Evolutionary conservation across 2,888 invertebrate species (phyloP).

Genomic region (Fissipunctia ypsillon): DNA sequence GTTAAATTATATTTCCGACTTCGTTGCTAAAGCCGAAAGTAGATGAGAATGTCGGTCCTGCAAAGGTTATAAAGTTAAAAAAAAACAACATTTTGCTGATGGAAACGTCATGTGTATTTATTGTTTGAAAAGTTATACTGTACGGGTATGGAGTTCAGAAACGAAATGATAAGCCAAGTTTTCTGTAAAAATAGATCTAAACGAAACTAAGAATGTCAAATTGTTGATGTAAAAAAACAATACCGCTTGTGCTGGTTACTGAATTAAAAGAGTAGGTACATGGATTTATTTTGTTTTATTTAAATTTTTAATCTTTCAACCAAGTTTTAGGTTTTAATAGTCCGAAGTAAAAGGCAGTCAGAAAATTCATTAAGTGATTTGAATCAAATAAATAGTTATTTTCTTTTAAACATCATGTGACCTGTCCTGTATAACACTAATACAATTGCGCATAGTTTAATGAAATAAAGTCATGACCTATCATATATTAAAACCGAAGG

Average conservation of each 20-base stretch:
- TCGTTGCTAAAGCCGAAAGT: neutral
- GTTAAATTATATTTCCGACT: neutral
- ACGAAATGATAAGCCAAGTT: slow-evolving; percentile 22
- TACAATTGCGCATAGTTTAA: too few species aligned
- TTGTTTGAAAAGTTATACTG: neutral
- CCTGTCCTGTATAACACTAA: too few species aligned
- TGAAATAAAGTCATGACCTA: too few species aligned
- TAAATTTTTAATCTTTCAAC: too few species aligned
- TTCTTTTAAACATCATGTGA: too few species aligned
- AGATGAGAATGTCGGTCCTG: neutral
- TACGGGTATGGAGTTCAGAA: slow-evolving; percentile 1
- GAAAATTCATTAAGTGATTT: too few species aligned
- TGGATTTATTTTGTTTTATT: slow-evolving; percentile 30
- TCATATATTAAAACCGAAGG: too few species aligned
- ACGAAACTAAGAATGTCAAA: neutral
- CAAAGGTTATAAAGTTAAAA: neutral
- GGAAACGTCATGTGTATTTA: neutral
- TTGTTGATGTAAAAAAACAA: neutral
- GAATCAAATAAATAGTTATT: too few species aligned
- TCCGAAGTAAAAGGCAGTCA: too few species aligned
- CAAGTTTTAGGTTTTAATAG: too few species aligned
- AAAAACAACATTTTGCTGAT: neutral
- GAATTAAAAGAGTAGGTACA: slow-evolving; percentile 44
- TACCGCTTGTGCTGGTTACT: slow-evolving; percentile 27
- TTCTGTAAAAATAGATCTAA: neutral